These are phyloP conservation scores for Carcharodon carcharias DNA, from an alignment of 2,797 vertebrate species.

Conservation along the genomic window DNA sequence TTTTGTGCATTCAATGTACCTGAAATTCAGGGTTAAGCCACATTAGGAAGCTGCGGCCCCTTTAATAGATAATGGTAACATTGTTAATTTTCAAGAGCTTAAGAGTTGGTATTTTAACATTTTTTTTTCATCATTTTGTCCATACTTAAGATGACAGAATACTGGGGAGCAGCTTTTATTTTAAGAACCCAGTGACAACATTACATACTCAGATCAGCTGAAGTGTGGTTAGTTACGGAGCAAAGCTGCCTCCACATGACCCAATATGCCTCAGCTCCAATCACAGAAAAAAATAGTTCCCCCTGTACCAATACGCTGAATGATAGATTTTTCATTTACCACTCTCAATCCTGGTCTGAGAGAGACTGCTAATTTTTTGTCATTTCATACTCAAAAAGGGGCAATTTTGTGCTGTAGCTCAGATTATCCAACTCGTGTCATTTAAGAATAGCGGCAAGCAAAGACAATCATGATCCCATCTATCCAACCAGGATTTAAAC, in stretches of 20 bases:
- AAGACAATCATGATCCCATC: not conserved
- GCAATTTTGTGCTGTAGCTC: not conserved
- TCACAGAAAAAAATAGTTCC: not conserved
- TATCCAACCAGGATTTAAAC: not conserved
- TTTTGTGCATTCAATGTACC: not conserved
- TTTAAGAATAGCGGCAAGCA: not conserved
- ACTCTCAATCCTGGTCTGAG: not conserved
- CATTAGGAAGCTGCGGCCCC: not conserved
- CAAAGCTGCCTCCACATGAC: not conserved
- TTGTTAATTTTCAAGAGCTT: not conserved
- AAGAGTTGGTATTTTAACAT: not conserved
- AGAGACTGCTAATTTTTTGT: not conserved
- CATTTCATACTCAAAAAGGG: too few relatives aligned
- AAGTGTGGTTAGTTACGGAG: not conserved
- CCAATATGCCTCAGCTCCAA: not conserved
- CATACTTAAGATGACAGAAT: not conserved
- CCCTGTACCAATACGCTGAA: not conserved
- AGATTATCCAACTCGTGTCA: not conserved
- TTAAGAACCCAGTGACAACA: not conserved
- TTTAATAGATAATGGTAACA: not conserved
- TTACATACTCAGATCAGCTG: not conserved
- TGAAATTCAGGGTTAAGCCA: not conserved
- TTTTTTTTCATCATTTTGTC: not conserved
- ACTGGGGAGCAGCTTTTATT: not conserved
- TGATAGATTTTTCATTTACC: not conserved